These are phyloP conservation scores for Ecdyonurus torrentis DNA, from an alignment of 2,888 invertebrate genomes.

Conservation along the genomic window DNA sequence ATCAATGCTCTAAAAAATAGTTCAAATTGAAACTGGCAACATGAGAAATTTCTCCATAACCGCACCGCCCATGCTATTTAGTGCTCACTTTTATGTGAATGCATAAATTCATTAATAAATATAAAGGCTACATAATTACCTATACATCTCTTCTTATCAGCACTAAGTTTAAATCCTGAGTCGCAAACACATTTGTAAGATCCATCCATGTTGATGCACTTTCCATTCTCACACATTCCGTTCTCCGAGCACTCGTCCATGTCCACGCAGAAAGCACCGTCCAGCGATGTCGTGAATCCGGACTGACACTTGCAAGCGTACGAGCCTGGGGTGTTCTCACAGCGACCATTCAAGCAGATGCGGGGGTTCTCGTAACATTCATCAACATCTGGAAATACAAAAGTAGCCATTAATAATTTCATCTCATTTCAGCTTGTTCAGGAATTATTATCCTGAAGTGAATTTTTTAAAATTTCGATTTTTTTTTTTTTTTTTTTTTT, in stretches of 20 bases:
- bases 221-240: constrained; percentile 33
- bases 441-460: too few relatives aligned
- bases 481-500: too few relatives aligned
- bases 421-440: too few relatives aligned
- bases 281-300: constrained; percentile 58
- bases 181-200: constrained; percentile 50
- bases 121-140: constrained; percentile 24
- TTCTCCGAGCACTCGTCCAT: constrained; percentile 40
- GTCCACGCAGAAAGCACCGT: constrained; percentile 47
- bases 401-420: too few relatives aligned
- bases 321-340: constrained; percentile 63
- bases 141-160: constrained; percentile 44
- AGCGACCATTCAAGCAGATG: constrained; percentile 61
- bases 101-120: too few relatives aligned
- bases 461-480: too few relatives aligned
- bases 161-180: constrained; percentile 42
- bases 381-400: constrained; percentile 33
- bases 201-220: constrained; percentile 53
- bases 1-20: too few relatives aligned
- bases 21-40: too few relatives aligned
- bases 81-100: too few relatives aligned
- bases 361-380: constrained; percentile 54
- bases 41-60: too few relatives aligned
- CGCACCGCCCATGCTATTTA: too few relatives aligned
- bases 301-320: constrained; percentile 62